These are phyloP conservation scores for Machimus atricapillus DNA, from an alignment of 2,888 invertebrate genomes.

Conservation along the genomic window DNA sequence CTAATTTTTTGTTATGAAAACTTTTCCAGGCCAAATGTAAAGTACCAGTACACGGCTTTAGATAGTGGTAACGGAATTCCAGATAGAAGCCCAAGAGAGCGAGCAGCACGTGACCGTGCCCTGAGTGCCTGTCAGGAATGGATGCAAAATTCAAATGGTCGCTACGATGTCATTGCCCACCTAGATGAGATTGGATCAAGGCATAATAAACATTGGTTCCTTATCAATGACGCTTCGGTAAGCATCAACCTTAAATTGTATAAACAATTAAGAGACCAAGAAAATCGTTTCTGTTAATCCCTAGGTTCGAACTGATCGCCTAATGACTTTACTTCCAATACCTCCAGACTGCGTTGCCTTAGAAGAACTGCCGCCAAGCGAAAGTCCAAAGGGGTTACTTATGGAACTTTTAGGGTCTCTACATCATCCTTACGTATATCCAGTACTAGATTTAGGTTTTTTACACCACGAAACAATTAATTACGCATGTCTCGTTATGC, in stretches of 20 bases:
- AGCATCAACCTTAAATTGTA: conserved; percentile 37
- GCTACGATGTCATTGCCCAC: conserved; percentile 82
- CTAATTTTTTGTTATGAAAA: neutral
- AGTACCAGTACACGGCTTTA: conserved; percentile 72
- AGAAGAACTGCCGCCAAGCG: conserved; percentile 66
- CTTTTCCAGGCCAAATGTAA: conserved; percentile 58
- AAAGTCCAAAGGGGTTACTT: conserved; percentile 72
- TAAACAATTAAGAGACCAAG: neutral
- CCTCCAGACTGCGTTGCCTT: conserved; percentile 62
- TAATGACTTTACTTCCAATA: conserved; percentile 61
- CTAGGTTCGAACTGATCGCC: conserved; percentile 62
- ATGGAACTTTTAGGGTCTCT: conserved; percentile 83
- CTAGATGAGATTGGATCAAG: conserved; percentile 84
- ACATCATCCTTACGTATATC: conserved; percentile 93
- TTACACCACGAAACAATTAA: conserved; percentile 66
- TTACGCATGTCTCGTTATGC: conserved; percentile 79
- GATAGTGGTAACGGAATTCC: conserved; percentile 66
- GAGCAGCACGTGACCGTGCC: conserved; percentile 71
- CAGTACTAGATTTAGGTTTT: conserved; percentile 85
- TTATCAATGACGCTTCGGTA: conserved; percentile 81
- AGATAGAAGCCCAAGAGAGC: conserved; percentile 71
- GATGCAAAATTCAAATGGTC: conserved; percentile 67
- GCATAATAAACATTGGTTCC: conserved; percentile 89
- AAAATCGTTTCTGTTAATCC: neutral
- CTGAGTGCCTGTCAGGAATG: conserved; percentile 70